These are phyloP conservation scores for Synergus itoensis DNA, from an alignment of 2,888 invertebrate genomes.

Conservation along the genomic window DNA sequence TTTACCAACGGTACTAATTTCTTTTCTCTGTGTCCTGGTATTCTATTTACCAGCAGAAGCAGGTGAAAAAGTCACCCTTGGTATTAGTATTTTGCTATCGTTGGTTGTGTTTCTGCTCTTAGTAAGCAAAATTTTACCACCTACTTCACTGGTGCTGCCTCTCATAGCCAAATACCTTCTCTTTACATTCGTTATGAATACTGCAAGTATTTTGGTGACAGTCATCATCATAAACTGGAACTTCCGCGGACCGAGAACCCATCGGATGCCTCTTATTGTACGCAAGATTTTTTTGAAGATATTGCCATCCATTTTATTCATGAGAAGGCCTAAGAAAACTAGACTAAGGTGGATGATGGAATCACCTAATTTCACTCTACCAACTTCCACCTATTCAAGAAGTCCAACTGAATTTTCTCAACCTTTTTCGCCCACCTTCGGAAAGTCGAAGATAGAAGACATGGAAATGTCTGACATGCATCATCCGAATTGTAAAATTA, in stretches of 20 bases:
- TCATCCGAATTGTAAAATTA: slow-evolving; percentile 97
- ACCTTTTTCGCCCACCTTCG: slow-evolving; percentile 79
- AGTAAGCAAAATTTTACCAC: slow-evolving; percentile 99
- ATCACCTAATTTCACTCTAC: slow-evolving; percentile 94
- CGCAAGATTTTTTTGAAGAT: slow-evolving; percentile 96
- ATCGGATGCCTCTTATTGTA: slow-evolving; percentile 93
- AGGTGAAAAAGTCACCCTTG: slow-evolving; percentile 97
- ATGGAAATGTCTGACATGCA: slow-evolving; percentile 97
- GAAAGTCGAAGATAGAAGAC: slow-evolving; percentile 87
- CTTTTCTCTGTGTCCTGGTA: slow-evolving; percentile 98
- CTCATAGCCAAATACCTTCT: slow-evolving; percentile 99
- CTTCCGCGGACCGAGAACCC: slow-evolving; percentile 97
- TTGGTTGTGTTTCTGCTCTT: slow-evolving; percentile 99
- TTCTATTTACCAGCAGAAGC: slow-evolving; percentile 99
- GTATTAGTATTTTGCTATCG: slow-evolving; percentile 99
- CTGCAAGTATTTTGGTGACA: slow-evolving; percentile 98
- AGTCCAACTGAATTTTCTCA: slow-evolving; percentile 92
- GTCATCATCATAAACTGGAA: slow-evolving; percentile 99
- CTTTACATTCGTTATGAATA: slow-evolving; percentile 99
- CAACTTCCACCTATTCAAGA: slow-evolving; percentile 90
- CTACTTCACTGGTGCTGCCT: slow-evolving; percentile 98
- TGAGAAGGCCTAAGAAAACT: slow-evolving; percentile 98
- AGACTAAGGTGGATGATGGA: slow-evolving; percentile 98
- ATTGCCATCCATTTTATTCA: slow-evolving; percentile 93
- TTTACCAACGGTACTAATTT: slow-evolving; percentile 98